Base-by-base conservation (phyloP, 2,113 vertebrate species). In the Spheniscus mendiculus region DNA sequence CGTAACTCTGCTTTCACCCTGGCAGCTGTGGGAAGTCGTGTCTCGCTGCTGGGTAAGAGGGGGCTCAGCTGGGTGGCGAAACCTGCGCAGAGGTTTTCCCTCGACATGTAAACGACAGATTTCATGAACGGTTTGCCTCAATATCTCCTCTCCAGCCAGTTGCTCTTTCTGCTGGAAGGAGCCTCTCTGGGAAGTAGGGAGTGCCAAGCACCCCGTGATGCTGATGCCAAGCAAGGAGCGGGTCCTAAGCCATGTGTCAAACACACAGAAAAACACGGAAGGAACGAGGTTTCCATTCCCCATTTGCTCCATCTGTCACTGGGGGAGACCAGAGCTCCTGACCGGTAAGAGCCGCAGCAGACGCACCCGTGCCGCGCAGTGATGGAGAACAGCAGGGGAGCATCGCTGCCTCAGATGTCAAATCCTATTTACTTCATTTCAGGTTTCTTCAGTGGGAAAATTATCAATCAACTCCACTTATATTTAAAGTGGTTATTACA, bases 201-300 rank as follows among this genome's bases (percentile, higher is more conserved):
- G 50, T 19, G 36, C 69, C 55, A 32, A 56, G 55, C 30, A 2
- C 26, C 34, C 45, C 0, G 9, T 3, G 61, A 19, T 10, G 65
- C 74, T 6, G 36, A 22, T 29, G 53, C 50, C 36, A 29, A 29
- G 55, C 29, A 3, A 29, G 29, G 77, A 69, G 49, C 8, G 2
- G 53, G 45, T 38, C 55, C 44, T 8, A 10, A 50, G 19, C 50
- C n/a, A 1, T 0, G 1, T 6, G 4, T 74, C 66, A 25, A 23
- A 32, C 9, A 1, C 4, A 2, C 11, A 9, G 72, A 13, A 52
- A n/a, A 59, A 26, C 2, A 1, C 8, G 1, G 55, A 11, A 26
- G 29, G 52, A 36, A 27, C 0, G 6, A 81, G 25, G 32, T 30
- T 86, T 58, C 80, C 40, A 2, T 26, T 25, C 66, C 78, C 14